phyloP scores from a whole-genome alignment of 2,113 vertebrate species.

The Myotis yumanensis region DNA sequence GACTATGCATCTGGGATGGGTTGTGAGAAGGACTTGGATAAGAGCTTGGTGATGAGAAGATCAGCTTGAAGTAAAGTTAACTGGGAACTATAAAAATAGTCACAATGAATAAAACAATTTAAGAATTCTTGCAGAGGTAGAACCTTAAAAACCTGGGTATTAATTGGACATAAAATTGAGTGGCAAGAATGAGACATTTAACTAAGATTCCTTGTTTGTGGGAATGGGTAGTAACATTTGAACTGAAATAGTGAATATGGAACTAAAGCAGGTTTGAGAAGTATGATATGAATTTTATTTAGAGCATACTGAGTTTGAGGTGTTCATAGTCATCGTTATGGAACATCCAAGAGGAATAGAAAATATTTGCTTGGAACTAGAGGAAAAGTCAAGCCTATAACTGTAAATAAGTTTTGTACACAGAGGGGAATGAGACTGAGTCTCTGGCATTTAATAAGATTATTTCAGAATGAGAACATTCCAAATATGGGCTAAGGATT shows the following conservation, averaged over 20 bases:
- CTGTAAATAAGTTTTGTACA: background rate
- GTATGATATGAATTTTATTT: background rate
- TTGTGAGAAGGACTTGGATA: background rate
- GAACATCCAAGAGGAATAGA: background rate
- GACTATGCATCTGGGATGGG: background rate
- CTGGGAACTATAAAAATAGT: background rate
- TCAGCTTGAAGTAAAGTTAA: background rate
- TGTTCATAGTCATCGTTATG: background rate
- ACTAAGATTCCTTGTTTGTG: slow-evolving; percentile 10
- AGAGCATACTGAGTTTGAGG: background rate
- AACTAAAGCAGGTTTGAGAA: background rate
- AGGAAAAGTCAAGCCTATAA: background rate
- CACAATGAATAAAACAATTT: background rate
- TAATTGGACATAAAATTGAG: background rate
- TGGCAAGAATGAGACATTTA: background rate
- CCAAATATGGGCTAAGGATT: background rate
- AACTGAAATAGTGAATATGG: background rate
- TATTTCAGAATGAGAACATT: background rate
- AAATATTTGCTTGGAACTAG: background rate
- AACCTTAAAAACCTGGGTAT: background rate
- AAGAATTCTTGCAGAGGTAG: background rate
- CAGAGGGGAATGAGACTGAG: background rate
- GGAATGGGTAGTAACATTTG: background rate
- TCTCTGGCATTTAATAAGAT: background rate
- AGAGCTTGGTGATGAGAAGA: background rate